phyloP scores from a whole-genome alignment of 2,113 vertebrate genomes.

The Miniopterus natalensis region DNA sequence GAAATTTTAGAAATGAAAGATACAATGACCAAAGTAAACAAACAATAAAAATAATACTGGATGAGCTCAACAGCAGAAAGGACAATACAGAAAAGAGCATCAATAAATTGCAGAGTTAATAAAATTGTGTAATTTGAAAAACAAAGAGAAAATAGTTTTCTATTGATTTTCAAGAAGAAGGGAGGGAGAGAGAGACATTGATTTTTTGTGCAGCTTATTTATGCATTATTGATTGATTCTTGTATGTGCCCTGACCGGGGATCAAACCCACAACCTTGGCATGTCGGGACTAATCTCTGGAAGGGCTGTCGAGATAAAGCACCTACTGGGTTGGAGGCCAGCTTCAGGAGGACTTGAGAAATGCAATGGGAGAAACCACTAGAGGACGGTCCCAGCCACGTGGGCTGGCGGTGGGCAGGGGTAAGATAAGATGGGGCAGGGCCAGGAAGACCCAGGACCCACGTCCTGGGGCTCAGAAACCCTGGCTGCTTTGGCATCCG shows the following conservation, averaged over 20 bases:
- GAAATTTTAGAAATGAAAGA: conserved; percentile 12
- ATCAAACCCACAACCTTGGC: too few species aligned
- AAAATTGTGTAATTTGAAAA: background rate
- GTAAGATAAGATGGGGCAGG: background rate
- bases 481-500: background rate
- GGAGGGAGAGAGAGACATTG: too few species aligned
- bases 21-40: background rate
- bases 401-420: background rate
- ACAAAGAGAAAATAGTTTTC: background rate
- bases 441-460: background rate
- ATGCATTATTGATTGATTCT: too few species aligned
- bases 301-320: background rate
- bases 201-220: too few species aligned
- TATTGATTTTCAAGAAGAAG: background rate
- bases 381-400: background rate
- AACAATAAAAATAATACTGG: background rate
- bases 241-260: too few species aligned
- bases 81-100: background rate
- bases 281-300: background rate
- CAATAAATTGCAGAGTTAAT: background rate
- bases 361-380: too few species aligned
- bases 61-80: background rate
- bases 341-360: background rate
- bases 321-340: background rate
- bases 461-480: background rate